A percentile compares a stretch with the other conserved stretches of the same genome.
These are phyloP conservation scores for Ischnura elegans DNA, from an alignment of 2,888 invertebrate genomes.

Conservation along the genomic window DNA sequence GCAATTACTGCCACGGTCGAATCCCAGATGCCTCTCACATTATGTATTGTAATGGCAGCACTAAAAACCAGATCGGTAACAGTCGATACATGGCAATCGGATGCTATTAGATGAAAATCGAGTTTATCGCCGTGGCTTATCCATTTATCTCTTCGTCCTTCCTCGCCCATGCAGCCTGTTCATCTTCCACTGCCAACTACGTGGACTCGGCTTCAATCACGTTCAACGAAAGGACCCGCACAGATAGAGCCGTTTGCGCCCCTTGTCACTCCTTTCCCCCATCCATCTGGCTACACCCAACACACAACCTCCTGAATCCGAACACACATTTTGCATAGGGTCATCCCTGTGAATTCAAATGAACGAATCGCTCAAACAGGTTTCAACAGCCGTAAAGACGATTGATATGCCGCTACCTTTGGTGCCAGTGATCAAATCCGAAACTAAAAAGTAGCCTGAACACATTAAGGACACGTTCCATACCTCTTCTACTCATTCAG, in stretches of 20 bases:
- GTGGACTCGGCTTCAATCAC: not conserved
- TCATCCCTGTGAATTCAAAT: not conserved
- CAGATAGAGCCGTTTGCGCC: conserved; percentile 16
- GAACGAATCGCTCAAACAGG: no score
- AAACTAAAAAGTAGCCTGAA: no score
- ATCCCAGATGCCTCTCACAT: conserved; percentile 45
- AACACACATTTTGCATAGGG: not conserved
- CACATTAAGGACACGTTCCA: no score
- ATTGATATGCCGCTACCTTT: no score
- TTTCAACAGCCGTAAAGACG: no score
- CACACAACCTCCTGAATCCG: not conserved
- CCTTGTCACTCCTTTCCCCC: not conserved
- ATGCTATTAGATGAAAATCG: conserved; percentile 35
- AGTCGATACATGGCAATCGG: conserved; percentile 10
- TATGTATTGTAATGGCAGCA: conserved; percentile 49
- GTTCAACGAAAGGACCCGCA: not conserved
- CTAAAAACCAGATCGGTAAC: conserved; percentile 42
- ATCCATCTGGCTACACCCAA: not conserved
- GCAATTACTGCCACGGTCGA: conserved; percentile 48
- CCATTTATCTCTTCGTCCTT: not conserved
- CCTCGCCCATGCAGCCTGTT: not conserved
- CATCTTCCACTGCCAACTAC: conserved; percentile 4
- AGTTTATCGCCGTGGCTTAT: not conserved
- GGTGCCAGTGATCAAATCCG: no score
- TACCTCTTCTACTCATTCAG: no score